Evolutionary conservation across 2,888 invertebrate genomes (phyloP).

Genomic region (Melitaea athalia): DNA sequence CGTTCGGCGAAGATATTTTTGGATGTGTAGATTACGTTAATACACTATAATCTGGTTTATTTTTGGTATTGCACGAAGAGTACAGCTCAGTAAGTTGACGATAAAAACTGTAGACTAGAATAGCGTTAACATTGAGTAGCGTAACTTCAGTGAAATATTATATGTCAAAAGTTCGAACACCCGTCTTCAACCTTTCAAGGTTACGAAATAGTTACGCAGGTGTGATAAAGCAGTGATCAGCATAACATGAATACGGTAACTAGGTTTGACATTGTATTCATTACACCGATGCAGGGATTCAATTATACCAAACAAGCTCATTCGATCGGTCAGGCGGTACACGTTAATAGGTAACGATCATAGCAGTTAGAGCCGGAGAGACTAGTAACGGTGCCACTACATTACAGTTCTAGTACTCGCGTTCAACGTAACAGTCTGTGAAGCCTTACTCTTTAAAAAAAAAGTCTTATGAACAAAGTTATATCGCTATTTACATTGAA

Average conservation of each 20-base stretch:
- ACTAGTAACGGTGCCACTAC: slow-evolving; percentile 4
- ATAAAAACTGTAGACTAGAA: not conserved
- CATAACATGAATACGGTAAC: slow-evolving; percentile 1
- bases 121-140: not conserved
- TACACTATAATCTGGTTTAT: slow-evolving; percentile 1
- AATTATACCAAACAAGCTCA: slow-evolving; percentile 9
- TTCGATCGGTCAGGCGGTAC: not conserved
- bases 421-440: not conserved
- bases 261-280: slow-evolving; percentile 2
- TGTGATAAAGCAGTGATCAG: not conserved
- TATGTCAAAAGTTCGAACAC: not conserved
- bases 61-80: not conserved
- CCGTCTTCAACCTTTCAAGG: slow-evolving; percentile 4
- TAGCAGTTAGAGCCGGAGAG: slow-evolving; percentile 6
- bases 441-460: not conserved
- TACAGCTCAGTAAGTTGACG: not conserved
- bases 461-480: not conserved
- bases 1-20: not conserved
- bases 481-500: slow-evolving; percentile 3
- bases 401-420: not conserved
- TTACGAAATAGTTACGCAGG: slow-evolving; percentile 1
- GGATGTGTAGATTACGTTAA: not conserved
- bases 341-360: slow-evolving; percentile 1
- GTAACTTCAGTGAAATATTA: not conserved
- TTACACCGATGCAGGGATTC: slow-evolving; percentile 3